These are phyloP conservation scores for Tragopan temminckii DNA, from an alignment of 2,797 vertebrate genomes.

Conservation along the genomic window DNA sequence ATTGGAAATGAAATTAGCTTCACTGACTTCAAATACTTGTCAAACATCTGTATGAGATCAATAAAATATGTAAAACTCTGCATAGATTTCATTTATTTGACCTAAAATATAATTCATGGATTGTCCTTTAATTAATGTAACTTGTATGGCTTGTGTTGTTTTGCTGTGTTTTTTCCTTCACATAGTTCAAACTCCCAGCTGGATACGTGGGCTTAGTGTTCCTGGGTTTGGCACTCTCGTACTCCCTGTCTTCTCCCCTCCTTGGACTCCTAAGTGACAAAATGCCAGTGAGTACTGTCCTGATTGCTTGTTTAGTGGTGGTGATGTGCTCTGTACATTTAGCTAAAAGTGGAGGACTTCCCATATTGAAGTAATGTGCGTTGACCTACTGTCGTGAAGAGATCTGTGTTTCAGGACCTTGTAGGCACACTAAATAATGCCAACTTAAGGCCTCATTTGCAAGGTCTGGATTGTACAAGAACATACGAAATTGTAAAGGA, in stretches of 20 bases:
- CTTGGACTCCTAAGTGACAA: conserved; percentile 91
- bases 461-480: not conserved
- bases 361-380: not conserved
- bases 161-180: not conserved
- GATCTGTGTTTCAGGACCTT: not conserved
- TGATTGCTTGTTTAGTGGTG: not conserved
- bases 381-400: not conserved
- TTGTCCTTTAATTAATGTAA: not conserved
- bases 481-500: not conserved
- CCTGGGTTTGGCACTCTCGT: conserved; percentile 90
- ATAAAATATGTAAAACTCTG: not conserved
- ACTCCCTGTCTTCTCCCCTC: conserved; percentile 89
- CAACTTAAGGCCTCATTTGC: not conserved
- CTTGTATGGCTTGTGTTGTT: not conserved
- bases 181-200: conserved; percentile 87
- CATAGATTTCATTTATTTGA: not conserved
- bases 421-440: fast-evolving
- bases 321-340: not conserved
- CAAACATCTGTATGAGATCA: not conserved
- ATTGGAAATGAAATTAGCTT: not conserved
- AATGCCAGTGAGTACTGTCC: conserved; percentile 86
- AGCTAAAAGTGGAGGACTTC: not conserved
- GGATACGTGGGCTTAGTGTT: conserved; percentile 93
- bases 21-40: not conserved
- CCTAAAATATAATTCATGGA: not conserved